Base-by-base conservation (phyloP, 2,888 invertebrate genomes). In the Chrysolina oricalcia region DNA sequence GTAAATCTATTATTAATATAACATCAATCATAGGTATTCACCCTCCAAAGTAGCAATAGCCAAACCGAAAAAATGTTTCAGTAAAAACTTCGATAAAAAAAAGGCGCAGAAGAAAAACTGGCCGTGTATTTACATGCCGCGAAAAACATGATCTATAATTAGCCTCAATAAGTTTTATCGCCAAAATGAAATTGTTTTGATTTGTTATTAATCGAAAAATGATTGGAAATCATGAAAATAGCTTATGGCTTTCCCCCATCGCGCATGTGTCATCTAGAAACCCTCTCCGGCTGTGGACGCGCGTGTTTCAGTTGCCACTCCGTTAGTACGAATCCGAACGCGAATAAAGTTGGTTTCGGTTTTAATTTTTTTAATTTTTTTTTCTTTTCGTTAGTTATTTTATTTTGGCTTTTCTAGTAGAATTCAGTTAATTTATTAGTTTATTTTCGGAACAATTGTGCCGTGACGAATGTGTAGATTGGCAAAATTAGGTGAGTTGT, bases 281-380 rank as follows among this genome's bases (percentile, higher is more conserved):
- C 59, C 73, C 72, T 77, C 71, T 62, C 68, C 43, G 63, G 66
- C 70, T 66, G 68, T 74, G 71, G 69, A 40, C 46, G 74, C 74
- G 69, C 73, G 74, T 77, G 63, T 73, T 68, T 70, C 66, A 65
- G 73, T 59, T 71, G n/a, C n/a, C n/a, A 27, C 62, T 50, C 64
- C 72, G 70, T 72, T 78, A 82, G 81, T 81, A 81, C 80, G 81
- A 81, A 76, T 81, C 78, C 80, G 79, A 82, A 80, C 83, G 83
- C 78, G 81, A 72, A 74, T 78, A 76, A 75, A 73, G 81, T 78
- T 79, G 81, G 80, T 82, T 81, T 80, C 82, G 82, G 83, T 81
- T 83, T 84, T 83, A 79, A 84, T 86, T 83, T 84, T 85, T 86
- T 86, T 84, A 77, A 73, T 81, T 76, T 80, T 84, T 83, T 83